Base-by-base conservation (phyloP, 1,140 invertebrate genomes). In the Drosophila gunungcola region DNA sequence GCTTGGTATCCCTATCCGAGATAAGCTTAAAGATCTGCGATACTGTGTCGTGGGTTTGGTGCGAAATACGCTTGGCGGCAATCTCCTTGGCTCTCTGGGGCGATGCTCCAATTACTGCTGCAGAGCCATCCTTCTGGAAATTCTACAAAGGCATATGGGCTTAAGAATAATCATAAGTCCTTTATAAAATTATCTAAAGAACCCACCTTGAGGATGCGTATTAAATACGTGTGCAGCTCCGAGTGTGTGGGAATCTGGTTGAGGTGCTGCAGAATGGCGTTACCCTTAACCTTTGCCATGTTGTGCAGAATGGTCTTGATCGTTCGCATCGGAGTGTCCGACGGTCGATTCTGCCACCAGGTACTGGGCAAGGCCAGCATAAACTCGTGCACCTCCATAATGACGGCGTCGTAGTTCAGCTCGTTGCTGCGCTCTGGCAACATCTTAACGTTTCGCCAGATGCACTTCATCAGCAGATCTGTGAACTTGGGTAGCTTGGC, bases 21-120 rank as follows among this genome's bases (percentile, higher is more conserved):
- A 99, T 98, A 81, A 98, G 96, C 91, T 97, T 97, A 80, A 99
- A 97, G 84, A 99, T 99, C 79, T 97, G 96, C 0, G 96, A 96
- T 54, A 99, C 93, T 78, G 96, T 95, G 62, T 98, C 97, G 86
- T 98, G 97, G 4, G 96, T 95, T 27, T 92, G 91, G 63, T 91
- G 88, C 13, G 89, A 90, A 39, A 91, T 88, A 2, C 91, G 78
- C 56, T 94, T 94, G n/a, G 93, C 91, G 25, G 93, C 93, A 27
- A 94, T 39, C 51, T 91, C 89, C 38, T 92, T 92, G 29, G 85
- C 81, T 38, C 81, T 89, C 56, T 92, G 91, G 4, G 82, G 89
- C n/a, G 86, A 92, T 12, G 64, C 56, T 21, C 72, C 72, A 3
- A 42, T 53, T 0, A 64, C 74, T 2, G 85, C 43, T 3, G 76